A percentile compares a stretch with the other conserved stretches of the same genome.
phyloP scores from a whole-genome alignment of 2,113 vertebrate genomes.

The Myrmophylax atrothorax region DNA sequence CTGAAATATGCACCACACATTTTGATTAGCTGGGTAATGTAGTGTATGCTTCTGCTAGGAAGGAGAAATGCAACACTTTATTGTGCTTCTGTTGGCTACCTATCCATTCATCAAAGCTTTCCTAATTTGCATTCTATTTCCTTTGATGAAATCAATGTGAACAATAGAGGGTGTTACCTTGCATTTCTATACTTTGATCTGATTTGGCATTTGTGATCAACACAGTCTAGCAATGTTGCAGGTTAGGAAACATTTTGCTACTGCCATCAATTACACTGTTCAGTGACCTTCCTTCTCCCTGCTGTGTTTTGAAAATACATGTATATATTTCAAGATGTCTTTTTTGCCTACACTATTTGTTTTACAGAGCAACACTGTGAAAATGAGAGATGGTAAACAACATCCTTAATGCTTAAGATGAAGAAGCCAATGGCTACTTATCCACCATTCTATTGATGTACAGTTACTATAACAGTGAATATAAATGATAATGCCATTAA shows the following conservation, averaged over 20 bases:
- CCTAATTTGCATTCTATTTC: slow-evolving; percentile 63
- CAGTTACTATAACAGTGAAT: slow-evolving; percentile 24
- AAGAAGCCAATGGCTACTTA: slow-evolving; percentile 45
- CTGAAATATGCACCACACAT: slow-evolving; percentile 46
- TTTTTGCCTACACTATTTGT: slow-evolving; percentile 41
- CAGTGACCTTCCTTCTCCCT: slow-evolving; percentile 51
- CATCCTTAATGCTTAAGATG: slow-evolving; percentile 48
- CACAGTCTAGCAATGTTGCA: background rate
- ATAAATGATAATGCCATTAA: slow-evolving; percentile 59
- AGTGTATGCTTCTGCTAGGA: slow-evolving; percentile 2
- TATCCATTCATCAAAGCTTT: slow-evolving; percentile 62
- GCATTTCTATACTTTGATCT: slow-evolving; percentile 53
- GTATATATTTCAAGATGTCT: slow-evolving; percentile 60
- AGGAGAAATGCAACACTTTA: background rate
- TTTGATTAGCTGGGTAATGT: slow-evolving; percentile 51
- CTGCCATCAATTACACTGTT: slow-evolving; percentile 54
- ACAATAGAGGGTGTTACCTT: slow-evolving; percentile 55
- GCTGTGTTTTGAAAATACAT: slow-evolving; percentile 51
- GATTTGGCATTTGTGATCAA: slow-evolving; percentile 41
- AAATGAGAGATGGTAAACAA: slow-evolving; percentile 59
- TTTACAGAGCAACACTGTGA: slow-evolving; percentile 26
- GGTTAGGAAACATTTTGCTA: slow-evolving; percentile 37
- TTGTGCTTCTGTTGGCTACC: slow-evolving; percentile 34
- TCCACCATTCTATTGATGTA: slow-evolving; percentile 40
- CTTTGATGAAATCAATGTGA: slow-evolving; percentile 48